Evolutionary conservation across 1,140 invertebrate species (phyloP), one percentile per base, ranked within the genome.

Genomic region (Lepidurus apus): DNA sequence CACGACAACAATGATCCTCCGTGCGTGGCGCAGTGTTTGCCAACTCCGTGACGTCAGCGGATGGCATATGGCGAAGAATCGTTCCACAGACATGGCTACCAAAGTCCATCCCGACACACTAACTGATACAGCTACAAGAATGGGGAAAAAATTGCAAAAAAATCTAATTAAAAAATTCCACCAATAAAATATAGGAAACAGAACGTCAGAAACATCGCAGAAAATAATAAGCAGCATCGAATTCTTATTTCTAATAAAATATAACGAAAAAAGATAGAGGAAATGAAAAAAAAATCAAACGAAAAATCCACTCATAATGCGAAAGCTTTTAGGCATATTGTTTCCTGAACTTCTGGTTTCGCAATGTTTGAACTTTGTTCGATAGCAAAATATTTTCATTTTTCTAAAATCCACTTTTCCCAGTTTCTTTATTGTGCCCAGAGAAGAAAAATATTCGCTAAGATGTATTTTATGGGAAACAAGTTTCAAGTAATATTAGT

Each of bases 31-130:
- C 43, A 88, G 81, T 0, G 90, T 91, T 83, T 92, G 91, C 90
- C 91, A 91, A 77, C 87, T 84, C 77, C 89, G 81, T 6, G 89
- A 90, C 79, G 87, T 85, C 21, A 92, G 84, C 0, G 91, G 91
- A 80, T 89, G 87, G 82, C 90, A 91, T 80, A 92, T 91, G 78
- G 91, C 91, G 82, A 90, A 91, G 82, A 90, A 92, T 9, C 91
- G 84, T 82, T 92, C 91, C 77, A 91, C 84, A 1, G 89, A 90
- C 81, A 92, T 91, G 43, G 89, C 88, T 8, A 91, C 90, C 74
- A 92, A 81, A 6, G 91, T 92, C 87, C 90, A 91, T 24, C 87
- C 89, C 9, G 87, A 88, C 1, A 90, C 90, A 1, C 88, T 87
- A 2, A 91, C 90, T 1, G 89, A 89, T 45, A 89, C 88, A 78